phyloP scores from a whole-genome alignment of 53 echinoderm and acorn worm genomes.

The Temnopleurus reevesii region DNA sequence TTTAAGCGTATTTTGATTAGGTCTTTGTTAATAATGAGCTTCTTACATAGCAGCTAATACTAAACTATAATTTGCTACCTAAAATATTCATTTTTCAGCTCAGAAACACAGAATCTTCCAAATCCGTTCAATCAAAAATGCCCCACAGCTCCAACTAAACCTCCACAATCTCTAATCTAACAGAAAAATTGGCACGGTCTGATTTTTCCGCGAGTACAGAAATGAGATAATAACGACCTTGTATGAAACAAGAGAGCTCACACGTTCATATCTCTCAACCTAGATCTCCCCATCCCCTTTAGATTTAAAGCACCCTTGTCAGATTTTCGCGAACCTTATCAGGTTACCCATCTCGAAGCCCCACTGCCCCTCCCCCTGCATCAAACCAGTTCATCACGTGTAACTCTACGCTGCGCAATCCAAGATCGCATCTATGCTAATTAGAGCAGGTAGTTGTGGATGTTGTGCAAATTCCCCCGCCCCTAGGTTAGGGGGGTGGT shows the following conservation, averaged over 20 bases:
- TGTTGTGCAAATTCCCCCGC: neutral
- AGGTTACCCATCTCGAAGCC: neutral
- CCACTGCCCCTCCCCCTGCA: neutral
- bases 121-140: neutral
- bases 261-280: neutral
- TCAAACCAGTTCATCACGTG: neutral
- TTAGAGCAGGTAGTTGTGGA: neutral
- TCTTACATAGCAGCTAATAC: no score
- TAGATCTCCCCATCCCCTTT: neutral
- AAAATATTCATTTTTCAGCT: no score
- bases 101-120: no score
- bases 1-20: no score
- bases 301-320: neutral
- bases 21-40: no score
- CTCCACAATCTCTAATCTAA: neutral
- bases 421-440: conserved; percentile 34
- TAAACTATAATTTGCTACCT: no score
- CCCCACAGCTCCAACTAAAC: neutral
- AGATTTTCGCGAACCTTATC: neutral
- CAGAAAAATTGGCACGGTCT: neutral
- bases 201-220: neutral
- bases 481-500: neutral
- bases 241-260: neutral
- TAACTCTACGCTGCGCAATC: neutral
- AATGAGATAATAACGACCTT: neutral